Evolutionary conservation across 2,888 invertebrate species (phyloP).

Genomic region (Cantharis flavilabris): DNA sequence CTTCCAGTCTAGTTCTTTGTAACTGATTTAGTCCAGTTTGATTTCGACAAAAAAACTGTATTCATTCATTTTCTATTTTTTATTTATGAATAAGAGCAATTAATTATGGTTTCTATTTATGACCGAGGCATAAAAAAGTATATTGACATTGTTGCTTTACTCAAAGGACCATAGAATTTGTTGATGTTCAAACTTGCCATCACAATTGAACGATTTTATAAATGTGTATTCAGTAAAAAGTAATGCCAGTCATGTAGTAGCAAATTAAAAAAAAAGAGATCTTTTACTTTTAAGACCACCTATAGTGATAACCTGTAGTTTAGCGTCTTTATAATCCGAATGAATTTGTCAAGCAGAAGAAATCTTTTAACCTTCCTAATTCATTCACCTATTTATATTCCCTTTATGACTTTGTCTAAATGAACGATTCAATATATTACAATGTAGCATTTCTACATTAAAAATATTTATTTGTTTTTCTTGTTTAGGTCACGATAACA

Average conservation of each 20-base stretch:
- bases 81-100: neutral
- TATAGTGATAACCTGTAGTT: constrained; percentile 13
- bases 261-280: constrained; percentile 36
- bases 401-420: neutral
- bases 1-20: neutral
- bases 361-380: constrained; percentile 5
- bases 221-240: constrained; percentile 8
- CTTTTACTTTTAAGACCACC: constrained; percentile 37
- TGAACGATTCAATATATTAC: neutral
- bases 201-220: constrained; percentile 38
- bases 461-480: neutral
- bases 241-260: constrained; percentile 40
- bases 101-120: neutral
- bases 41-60: neutral
- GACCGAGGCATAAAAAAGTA: neutral
- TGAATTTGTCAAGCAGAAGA: constrained; percentile 3
- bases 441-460: neutral
- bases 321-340: constrained; percentile 8
- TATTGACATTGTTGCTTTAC: neutral
- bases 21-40: neutral
- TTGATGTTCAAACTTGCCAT: constrained; percentile 8
- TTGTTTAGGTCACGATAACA: constrained; percentile 16
- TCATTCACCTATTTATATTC: constrained; percentile 18
- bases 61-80: neutral
- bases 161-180: neutral